Base-by-base conservation (phyloP, 2,797 vertebrate species). In the Rhabdomys pumilio region DNA sequence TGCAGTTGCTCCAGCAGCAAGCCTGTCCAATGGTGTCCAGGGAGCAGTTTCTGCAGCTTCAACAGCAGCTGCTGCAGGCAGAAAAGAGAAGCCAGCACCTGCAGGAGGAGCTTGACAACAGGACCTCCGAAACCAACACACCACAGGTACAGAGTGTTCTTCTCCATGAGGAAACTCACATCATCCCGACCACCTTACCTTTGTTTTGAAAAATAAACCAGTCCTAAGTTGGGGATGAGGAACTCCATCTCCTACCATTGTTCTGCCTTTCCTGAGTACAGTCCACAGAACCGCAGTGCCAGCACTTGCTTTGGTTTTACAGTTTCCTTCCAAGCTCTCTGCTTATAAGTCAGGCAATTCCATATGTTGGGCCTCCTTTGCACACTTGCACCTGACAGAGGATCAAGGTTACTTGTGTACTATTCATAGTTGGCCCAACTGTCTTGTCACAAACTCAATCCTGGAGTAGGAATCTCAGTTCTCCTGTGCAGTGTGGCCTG, bases 11-110 rank as follows among this genome's bases (percentile, higher is more conserved):
- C 97, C 99, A 99, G 81, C 99, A 99, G 98, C 99, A 98, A 92
- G 98, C 98, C 98, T 98, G 98, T 94, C 96, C 98, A 0, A 1
- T 82, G 96, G 98, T 98, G 97, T 98, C 98, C 83, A 98, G 96
- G 96, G 98, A 99, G 22, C 98, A 98, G 73, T 96, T 98, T 98
- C 97, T 98, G 95, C 98, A 99, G 97, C 98, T 98, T 94, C 98
- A 98, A 7, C 98, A 98, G 29, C 98, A 98, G 97, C 98, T 99
- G 93, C 98, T 98, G 2, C 99, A 99, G 85, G 98, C 98, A 0
- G 99, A 99, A 93, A 97, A 98, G 94, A 98, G 98, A 73, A 98
- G 98, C 38, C 99, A 98, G 59, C 98, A 98, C 92, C 98, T 98
- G 6, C 98, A 98, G 61, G 99, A 99, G 8, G 99, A 99, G 57